Evolutionary conservation across 2,113 vertebrate genomes (phyloP), one percentile per base, ranked within the genome.

Genomic region (Anarhynchus alexandrinus): DNA sequence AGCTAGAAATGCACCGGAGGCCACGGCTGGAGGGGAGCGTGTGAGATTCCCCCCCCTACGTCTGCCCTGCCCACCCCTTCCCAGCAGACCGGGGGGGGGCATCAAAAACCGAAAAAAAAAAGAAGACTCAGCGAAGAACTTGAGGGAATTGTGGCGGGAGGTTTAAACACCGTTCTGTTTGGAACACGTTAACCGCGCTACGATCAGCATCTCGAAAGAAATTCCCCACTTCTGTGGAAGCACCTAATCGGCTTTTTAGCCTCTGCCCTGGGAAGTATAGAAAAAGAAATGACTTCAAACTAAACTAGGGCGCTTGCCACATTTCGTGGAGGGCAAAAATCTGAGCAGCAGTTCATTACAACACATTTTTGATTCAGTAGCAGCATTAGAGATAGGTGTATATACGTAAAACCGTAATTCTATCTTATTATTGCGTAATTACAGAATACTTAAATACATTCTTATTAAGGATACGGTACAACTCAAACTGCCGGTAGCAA

Each of bases 1-100:
- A 97, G 90, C 86, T 30, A 94, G 98, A 98, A 98, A 91, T 98
- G 98, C 98, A 98, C 52, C 90, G 2, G 21, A 89, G 94, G 92
- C 95, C 36, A 32, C 76, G 43, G 80, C 81, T 26, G 57, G 30
- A 62, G 77, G 6, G 25, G 76, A 65, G 49, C 25, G 5, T 40
- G 52, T 13, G 66, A 32, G 30, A 42, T 4, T 40, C 43, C 40
- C 42, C 26, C n/a, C 11, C 42, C 26, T 51, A 27, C 1, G 18
- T 38, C 38, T 77, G 11, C 59, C 47, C 19, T 18, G 58, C 45
- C 11, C 5, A 3, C 32, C 34, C 74, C 58, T n/a, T 64, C 66
- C 83, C 23, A 42, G 49, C 40, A 52, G 14, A 36, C 14, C 6
- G 5, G 5, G 6, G 18, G 9, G 23, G 34, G 9, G 43, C 57